phyloP scores from a whole-genome alignment of 1,140 invertebrate species.

The Eupristina koningsbergeri region DNA sequence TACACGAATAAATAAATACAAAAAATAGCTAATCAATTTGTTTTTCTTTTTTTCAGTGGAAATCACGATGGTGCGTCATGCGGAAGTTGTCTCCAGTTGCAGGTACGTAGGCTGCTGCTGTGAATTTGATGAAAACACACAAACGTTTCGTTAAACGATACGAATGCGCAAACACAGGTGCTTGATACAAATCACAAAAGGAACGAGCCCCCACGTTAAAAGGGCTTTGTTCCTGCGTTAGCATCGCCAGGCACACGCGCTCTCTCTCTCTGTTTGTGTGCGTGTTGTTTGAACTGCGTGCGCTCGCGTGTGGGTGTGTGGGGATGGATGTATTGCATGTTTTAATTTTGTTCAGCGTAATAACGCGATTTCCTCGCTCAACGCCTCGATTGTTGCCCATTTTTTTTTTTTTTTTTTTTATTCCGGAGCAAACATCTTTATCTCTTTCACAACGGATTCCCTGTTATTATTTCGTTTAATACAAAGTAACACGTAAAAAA shows the following conservation, averaged over 20 bases:
- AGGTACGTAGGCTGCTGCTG: constrained; percentile 77
- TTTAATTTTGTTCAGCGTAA: constrained; percentile 24
- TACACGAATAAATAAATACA: no score
- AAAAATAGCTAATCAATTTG: no score
- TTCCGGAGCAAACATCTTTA: not conserved
- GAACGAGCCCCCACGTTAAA: constrained; percentile 25
- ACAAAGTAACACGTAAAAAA: not conserved
- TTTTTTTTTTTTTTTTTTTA: no score
- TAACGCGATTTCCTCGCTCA: constrained; percentile 25
- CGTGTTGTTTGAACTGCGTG: no score
- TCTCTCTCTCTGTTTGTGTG: not conserved
- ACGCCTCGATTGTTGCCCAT: constrained; percentile 21
- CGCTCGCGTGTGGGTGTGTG: no score
- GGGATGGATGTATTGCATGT: not conserved
- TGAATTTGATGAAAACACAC: not conserved
- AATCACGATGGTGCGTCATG: constrained; percentile 86
- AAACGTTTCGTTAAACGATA: not conserved
- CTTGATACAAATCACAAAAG: constrained; percentile 35
- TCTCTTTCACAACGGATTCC: not conserved
- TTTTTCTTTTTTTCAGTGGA: constrained; percentile 82
- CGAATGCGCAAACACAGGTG: constrained; percentile 36
- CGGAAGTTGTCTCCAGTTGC: constrained; percentile 87
- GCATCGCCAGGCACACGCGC: not conserved
- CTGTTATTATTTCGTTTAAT: not conserved
- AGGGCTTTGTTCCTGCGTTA: constrained; percentile 25